A percentile compares a stretch with the other conserved stretches of the same genome.
These are phyloP conservation scores for Muscidifurax raptorellus DNA, from an alignment of 1,140 invertebrate genomes.

Conservation along the genomic window DNA sequence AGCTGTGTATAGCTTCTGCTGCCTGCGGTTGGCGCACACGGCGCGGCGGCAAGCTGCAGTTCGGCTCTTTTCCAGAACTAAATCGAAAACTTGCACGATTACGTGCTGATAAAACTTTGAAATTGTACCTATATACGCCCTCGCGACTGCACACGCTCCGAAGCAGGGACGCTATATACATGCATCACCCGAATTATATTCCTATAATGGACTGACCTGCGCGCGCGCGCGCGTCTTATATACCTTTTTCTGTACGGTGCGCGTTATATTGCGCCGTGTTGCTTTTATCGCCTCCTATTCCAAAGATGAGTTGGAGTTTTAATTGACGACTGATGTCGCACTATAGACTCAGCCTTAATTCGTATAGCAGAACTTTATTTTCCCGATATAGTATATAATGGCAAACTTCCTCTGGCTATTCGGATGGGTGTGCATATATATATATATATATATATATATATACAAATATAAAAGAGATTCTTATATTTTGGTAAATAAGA, in stretches of 20 bases:
- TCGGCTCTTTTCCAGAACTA: background rate
- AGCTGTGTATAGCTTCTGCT: background rate
- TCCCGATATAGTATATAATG: too few relatives aligned
- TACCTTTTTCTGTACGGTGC: too few relatives aligned
- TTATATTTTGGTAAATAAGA: too few relatives aligned
- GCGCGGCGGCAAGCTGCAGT: background rate
- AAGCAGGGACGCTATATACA: background rate
- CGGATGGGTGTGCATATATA: too few relatives aligned
- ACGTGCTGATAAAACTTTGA: constrained; percentile 1
- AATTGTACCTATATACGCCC: background rate
- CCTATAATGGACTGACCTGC: background rate
- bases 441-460: too few relatives aligned
- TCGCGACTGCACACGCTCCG: too few relatives aligned
- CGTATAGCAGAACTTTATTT: too few relatives aligned
- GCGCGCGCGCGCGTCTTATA: too few relatives aligned
- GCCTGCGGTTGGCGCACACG: background rate
- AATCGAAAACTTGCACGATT: background rate
- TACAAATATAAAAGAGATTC: too few relatives aligned
- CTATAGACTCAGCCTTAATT: too few relatives aligned
- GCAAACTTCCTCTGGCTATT: too few relatives aligned
- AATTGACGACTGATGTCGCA: background rate
- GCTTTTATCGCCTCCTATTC: background rate
- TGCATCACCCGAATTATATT: background rate
- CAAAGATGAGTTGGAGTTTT: background rate
- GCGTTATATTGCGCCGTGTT: background rate